phyloP scores from a whole-genome alignment of 1,140 invertebrate species.

The Augochlora pura region DNA sequence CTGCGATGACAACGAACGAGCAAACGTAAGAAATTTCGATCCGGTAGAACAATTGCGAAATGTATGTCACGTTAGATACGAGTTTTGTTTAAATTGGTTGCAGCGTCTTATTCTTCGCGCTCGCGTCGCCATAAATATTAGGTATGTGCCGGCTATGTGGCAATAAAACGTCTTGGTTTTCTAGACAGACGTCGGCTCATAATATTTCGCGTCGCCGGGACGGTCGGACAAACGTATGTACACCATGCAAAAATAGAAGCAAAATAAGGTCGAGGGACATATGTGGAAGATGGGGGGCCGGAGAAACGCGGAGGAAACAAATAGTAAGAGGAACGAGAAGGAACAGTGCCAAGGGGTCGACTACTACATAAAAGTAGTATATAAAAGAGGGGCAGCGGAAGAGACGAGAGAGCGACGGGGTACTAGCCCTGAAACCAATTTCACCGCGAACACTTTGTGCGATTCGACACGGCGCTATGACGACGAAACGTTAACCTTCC shows the following conservation, averaged over 20 bases:
- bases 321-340: not conserved
- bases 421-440: slow-evolving; percentile 65
- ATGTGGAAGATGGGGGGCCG: not conserved
- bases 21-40: too few relatives aligned
- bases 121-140: too few relatives aligned
- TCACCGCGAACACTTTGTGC: slow-evolving; percentile 64
- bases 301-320: not conserved
- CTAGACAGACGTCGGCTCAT: too few relatives aligned
- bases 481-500: slow-evolving; percentile 60
- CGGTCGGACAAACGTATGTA: not conserved
- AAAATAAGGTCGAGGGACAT: slow-evolving; percentile 24
- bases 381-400: not conserved
- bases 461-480: slow-evolving; percentile 64
- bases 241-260: slow-evolving; percentile 11
- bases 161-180: too few relatives aligned
- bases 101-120: too few relatives aligned
- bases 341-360: not conserved
- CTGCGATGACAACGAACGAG: too few relatives aligned
- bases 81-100: too few relatives aligned
- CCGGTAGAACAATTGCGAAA: too few relatives aligned
- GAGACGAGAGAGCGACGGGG: slow-evolving; percentile 4
- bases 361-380: too few relatives aligned
- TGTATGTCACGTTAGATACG: too few relatives aligned
- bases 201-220: slow-evolving; percentile 8
- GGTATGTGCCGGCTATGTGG: too few relatives aligned